Base-by-base conservation (phyloP, 1,140 invertebrate genomes). In the Tetraneura akinire region DNA sequence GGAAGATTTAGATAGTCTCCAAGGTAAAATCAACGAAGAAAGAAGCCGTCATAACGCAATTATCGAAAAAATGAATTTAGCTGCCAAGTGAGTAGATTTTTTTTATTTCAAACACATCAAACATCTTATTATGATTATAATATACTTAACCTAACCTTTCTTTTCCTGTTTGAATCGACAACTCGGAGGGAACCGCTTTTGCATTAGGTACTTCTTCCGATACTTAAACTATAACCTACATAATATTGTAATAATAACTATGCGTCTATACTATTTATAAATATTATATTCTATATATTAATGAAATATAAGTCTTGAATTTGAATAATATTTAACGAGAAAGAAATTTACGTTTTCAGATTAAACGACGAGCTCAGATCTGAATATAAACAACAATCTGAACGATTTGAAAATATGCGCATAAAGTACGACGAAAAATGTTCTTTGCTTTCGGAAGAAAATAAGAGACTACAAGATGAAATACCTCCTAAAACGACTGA, bases 381-480 rank as follows among this genome's bases (percentile, higher is more conserved):
- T 16, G 92, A 93, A 84, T 93, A 94, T 82, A 89, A 92, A 83
- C 91, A 89, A 1, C 92, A 94, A 83, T 86, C 92, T 1, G 87
- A 86, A 32, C 87, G 93, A 32, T 93, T 93, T 84, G 85, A 86
- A 76, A 86, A 86, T 78, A 81, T 88, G 4, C 84, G 86, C n/a
- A 83, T 83, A 16, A 87, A 87, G 66, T 88, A 88, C 62, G 86
- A 87, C 60, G 85, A 88, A 74, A 88, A 88, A 82, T 86, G 88
- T 0, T 81, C 80, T 5, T 62, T 87, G 5, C 74, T 88, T 0
- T 83, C 86, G 0, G 83, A 83, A 45, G 86, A 87, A 81, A 88
- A 88, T 68, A 80, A 81, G 45, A 42, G 78, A 55, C 66, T 83
- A 23, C 51, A 62, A 57, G 74, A 78, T 13, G 32, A 37, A 29